Percentiles rank a stretch among this genome's conserved stretches.
These are phyloP conservation scores for Typhlomys cinereus DNA, from an alignment of 2,113 vertebrate species.

Conservation along the genomic window DNA sequence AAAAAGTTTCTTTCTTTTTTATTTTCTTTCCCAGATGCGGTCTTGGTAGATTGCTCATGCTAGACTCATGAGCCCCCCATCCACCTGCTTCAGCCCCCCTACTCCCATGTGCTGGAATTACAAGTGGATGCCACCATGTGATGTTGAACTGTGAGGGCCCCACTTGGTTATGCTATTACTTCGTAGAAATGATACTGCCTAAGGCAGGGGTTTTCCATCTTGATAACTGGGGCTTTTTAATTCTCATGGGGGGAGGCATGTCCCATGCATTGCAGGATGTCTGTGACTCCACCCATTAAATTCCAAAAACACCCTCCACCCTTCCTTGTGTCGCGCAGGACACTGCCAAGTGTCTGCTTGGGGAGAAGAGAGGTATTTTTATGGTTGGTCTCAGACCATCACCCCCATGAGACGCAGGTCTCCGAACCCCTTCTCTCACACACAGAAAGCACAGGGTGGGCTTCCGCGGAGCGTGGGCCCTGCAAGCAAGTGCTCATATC, in stretches of 20 bases:
- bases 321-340: neutral
- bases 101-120: neutral
- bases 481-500: accelerated
- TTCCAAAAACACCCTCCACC: neutral
- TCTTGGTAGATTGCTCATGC: neutral
- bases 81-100: neutral
- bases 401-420: neutral
- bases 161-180: too few relatives aligned
- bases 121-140: neutral
- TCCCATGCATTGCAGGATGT: neutral
- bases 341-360: neutral
- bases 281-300: neutral
- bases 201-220: neutral
- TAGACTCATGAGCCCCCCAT: neutral
- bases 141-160: too few relatives aligned
- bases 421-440: neutral
- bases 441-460: neutral
- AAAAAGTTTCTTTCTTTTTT: neutral
- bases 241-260: neutral
- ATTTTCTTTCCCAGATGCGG: neutral
- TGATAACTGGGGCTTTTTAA: neutral
- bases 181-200: neutral
- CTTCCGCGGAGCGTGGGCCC: neutral
- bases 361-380: neutral
- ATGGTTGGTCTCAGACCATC: neutral